These are phyloP conservation scores for Trematomus bernacchii DNA, from an alignment of 2,797 vertebrate species.

Conservation along the genomic window DNA sequence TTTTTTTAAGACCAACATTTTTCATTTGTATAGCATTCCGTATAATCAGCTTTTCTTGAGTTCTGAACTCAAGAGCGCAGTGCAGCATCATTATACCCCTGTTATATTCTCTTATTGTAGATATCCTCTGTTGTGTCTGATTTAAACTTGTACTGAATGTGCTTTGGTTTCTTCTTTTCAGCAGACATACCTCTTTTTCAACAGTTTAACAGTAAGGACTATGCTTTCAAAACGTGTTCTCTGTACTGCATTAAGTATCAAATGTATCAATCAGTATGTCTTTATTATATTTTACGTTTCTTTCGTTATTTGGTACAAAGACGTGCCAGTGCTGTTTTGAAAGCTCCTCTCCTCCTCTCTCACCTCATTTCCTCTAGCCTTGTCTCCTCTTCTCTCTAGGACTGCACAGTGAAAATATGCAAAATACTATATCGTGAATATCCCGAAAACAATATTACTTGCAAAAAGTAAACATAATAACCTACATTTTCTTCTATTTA, in stretches of 20 bases:
- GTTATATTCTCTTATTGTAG: slow-evolving; percentile 67
- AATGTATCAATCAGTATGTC: slow-evolving; percentile 50
- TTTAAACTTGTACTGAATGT: slow-evolving; percentile 74
- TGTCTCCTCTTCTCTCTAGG: neutral
- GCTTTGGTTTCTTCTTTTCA: slow-evolving; percentile 60
- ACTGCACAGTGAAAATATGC: too few species aligned
- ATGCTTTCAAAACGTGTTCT: slow-evolving; percentile 37
- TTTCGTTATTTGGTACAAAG: slow-evolving; percentile 32
- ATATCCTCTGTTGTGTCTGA: slow-evolving; percentile 72
- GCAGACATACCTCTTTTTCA: slow-evolving; percentile 72
- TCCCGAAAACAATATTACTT: too few species aligned
- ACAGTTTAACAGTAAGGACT: slow-evolving; percentile 38
- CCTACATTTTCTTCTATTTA: too few species aligned
- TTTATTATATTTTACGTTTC: slow-evolving; percentile 42
- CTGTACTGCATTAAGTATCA: slow-evolving; percentile 39
- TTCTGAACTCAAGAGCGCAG: slow-evolving; percentile 67
- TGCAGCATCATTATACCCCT: slow-evolving; percentile 59
- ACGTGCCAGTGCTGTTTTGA: slow-evolving; percentile 18
- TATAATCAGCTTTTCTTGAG: slow-evolving; percentile 76
- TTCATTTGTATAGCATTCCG: slow-evolving; percentile 78
- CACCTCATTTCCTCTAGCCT: neutral
- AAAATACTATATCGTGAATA: too few species aligned
- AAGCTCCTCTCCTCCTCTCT: slow-evolving; percentile 1
- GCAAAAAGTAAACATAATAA: too few species aligned
- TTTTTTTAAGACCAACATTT: slow-evolving; percentile 58